Conservation (phyloP, 2,113 vertebrate species). For the Eurypyga helias region DNA sequence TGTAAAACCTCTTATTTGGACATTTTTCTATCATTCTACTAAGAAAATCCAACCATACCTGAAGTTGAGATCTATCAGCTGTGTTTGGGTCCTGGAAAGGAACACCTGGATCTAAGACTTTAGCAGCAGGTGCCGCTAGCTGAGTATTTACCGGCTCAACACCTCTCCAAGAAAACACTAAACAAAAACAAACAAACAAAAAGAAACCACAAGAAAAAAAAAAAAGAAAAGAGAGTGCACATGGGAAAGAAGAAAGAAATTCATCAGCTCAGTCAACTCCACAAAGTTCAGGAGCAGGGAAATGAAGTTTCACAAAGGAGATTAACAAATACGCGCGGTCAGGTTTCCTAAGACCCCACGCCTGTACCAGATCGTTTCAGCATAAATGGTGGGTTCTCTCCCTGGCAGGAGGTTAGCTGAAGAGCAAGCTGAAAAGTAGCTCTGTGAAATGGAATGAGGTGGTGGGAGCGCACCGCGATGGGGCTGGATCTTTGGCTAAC, state of each 20-base stretch:
- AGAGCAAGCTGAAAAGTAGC: neutral
- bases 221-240: neutral
- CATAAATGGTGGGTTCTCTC: neutral
- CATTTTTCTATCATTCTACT: neutral
- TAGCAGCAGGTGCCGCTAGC: conserved; percentile 9
- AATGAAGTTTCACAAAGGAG: neutral
- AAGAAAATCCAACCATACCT: neutral
- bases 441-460: neutral
- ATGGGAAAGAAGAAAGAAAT: neutral
- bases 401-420: neutral
- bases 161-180: neutral
- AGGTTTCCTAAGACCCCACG: neutral
- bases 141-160: neutral
- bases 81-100: neutral
- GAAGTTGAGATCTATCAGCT: neutral
- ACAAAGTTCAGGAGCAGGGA: neutral
- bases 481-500: neutral
- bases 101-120: neutral
- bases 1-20: neutral
- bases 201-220: too few species aligned
- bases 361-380: neutral
- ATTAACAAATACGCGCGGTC: neutral
- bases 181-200: neutral
- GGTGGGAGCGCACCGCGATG: accelerated
- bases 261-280: neutral